These are phyloP conservation scores for Nesidiocoris tenuis DNA, from an alignment of 2,888 invertebrate species.

Conservation along the genomic window DNA sequence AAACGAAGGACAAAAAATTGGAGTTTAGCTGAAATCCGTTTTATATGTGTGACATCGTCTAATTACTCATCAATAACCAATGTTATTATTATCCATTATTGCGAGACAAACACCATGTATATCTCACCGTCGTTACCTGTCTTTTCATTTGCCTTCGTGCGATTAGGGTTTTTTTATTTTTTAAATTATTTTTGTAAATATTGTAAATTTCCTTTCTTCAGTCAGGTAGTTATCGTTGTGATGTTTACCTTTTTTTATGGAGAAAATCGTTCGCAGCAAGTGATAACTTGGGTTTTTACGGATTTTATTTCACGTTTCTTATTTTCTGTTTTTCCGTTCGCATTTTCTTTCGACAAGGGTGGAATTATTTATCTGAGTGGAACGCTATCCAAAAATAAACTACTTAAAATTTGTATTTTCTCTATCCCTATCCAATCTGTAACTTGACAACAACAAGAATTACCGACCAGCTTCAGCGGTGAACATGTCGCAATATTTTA, in stretches of 20 bases:
- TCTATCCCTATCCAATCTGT: conserved; percentile 10
- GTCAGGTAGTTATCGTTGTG: conserved; percentile 46
- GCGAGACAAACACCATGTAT: conserved; percentile 20
- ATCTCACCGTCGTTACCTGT: conserved; percentile 48
- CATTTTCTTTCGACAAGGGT: conserved; percentile 6
- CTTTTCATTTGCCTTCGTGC: conserved; percentile 2
- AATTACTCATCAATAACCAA: conserved; percentile 42
- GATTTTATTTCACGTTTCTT: conserved; percentile 17
- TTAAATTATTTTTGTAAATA: conserved; percentile 49
- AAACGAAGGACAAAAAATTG: not conserved
- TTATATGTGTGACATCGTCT: conserved; percentile 48
- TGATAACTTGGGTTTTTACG: conserved; percentile 22
- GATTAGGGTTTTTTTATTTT: conserved; percentile 36
- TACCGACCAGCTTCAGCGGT: no score
- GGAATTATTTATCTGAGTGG: conserved; percentile 31
- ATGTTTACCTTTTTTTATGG: conserved; percentile 46
- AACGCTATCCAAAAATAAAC: conserved; percentile 35
- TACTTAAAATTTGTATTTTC: conserved; percentile 35
- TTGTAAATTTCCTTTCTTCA: conserved; percentile 44
- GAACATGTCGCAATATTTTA: no score
- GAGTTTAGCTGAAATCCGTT: conserved; percentile 36
- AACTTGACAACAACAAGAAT: no score
- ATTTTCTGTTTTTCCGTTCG: conserved; percentile 9
- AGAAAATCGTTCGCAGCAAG: conserved; percentile 32
- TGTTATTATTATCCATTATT: conserved; percentile 36